Evolutionary conservation across 30 jellyfish, hydroid and myxozoan genomes (phyloP).

Genomic region (Chrysaora quinquecirrha): DNA sequence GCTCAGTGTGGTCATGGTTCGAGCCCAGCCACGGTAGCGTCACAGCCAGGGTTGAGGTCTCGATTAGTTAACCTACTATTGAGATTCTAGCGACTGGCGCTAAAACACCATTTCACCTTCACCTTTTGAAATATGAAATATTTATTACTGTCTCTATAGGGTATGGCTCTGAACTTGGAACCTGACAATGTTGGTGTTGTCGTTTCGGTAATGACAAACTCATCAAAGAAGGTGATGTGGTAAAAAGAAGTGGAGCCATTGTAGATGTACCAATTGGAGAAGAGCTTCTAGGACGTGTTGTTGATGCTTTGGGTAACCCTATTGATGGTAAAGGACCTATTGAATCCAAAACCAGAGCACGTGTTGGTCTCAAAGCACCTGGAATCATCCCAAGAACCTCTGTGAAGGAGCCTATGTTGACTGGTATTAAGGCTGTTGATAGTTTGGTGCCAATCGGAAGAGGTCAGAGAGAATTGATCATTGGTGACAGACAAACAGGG

Average conservation of each 20-base stretch:
- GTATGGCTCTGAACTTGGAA: slow-evolving; percentile 99
- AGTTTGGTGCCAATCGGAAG: slow-evolving; percentile 99
- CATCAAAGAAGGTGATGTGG: slow-evolving; percentile 99
- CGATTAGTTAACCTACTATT: too few species aligned
- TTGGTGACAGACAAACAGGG: slow-evolving; percentile 99
- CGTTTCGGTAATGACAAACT: slow-evolving; percentile 98
- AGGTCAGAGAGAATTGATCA: slow-evolving; percentile 99
- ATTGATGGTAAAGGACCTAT: slow-evolving; percentile 99
- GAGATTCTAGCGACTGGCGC: too few species aligned
- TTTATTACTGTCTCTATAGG: slow-evolving; percentile 80
- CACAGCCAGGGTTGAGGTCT: too few species aligned
- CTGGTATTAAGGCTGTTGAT: slow-evolving; percentile 99
- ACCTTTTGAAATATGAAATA: too few species aligned
- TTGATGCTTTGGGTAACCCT: slow-evolving; percentile 99
- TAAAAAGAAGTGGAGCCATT: slow-evolving; percentile 98
- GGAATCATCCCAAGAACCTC: slow-evolving; percentile 99
- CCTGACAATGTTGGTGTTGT: slow-evolving; percentile 99
- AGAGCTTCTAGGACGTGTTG: slow-evolving; percentile 98
- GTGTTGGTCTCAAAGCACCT: slow-evolving; percentile 99
- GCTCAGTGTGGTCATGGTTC: too few species aligned
- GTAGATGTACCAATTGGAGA: slow-evolving; percentile 99
- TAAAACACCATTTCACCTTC: too few species aligned
- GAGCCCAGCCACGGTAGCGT: too few species aligned
- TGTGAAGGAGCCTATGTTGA: slow-evolving; percentile 99
- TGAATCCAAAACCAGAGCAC: slow-evolving; percentile 75